Percentiles rank a stretch among this genome's conserved stretches.
Evolutionary conservation across 1,140 invertebrate species (phyloP).

Genomic region (Neodiprion pinetum): DNA sequence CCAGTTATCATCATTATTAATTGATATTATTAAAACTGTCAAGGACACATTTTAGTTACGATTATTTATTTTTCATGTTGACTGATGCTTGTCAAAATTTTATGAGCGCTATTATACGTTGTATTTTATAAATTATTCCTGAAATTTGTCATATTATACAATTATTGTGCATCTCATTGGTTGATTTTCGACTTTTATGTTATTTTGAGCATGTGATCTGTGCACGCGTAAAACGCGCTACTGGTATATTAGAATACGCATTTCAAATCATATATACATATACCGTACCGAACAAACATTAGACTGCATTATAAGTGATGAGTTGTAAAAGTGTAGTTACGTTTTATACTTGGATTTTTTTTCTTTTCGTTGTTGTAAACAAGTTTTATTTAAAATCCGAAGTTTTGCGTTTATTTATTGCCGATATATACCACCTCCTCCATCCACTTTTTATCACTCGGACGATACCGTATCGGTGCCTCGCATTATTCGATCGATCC

Average conservation of each 20-base stretch:
- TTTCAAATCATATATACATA: too few species aligned
- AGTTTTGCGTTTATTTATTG: constrained; percentile 28
- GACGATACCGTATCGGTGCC: too few species aligned
- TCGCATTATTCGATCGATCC: too few species aligned
- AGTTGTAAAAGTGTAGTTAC: constrained; percentile 45
- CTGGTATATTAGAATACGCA: too few species aligned
- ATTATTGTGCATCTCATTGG: too few species aligned
- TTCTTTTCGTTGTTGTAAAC: constrained; percentile 55
- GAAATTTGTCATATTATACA: not conserved
- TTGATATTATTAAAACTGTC: not conserved
- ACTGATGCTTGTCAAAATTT: constrained; percentile 11
- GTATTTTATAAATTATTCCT: constrained; percentile 1
- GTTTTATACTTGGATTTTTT: constrained; percentile 51
- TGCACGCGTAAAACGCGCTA: too few species aligned
- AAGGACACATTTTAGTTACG: not conserved
- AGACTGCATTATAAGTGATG: too few species aligned
- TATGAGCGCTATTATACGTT: constrained; percentile 3
- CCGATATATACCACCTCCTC: constrained; percentile 31
- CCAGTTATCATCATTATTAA: constrained; percentile 6
- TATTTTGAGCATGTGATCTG: too few species aligned
- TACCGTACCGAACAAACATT: too few species aligned
- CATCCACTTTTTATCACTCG: constrained; percentile 17
- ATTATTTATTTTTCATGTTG: constrained; percentile 5
- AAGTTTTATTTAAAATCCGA: constrained; percentile 58
- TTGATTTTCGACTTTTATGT: too few species aligned